Conservation (phyloP, 1,140 invertebrate species). For the Ostrea edulis region DNA sequence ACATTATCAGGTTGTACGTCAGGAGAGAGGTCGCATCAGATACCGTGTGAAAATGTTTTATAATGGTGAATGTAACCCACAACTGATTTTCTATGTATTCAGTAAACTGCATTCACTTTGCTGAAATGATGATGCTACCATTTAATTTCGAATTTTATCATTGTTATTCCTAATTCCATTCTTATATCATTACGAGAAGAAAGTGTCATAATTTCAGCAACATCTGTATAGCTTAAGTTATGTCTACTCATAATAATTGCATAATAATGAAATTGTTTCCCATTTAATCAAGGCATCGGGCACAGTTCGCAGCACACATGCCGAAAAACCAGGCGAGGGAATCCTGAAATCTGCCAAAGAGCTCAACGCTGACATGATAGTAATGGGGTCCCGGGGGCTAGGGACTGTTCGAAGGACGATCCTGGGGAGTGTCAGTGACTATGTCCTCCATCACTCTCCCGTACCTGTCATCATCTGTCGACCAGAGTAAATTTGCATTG, state of each 20-base stretch:
- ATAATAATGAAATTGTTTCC: background rate
- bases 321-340: slow-evolving; percentile 33
- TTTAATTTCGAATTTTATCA: no score
- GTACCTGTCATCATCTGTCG: slow-evolving; percentile 49
- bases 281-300: background rate
- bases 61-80: no score
- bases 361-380: slow-evolving; percentile 47
- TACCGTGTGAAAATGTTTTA: no score
- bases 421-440: slow-evolving; percentile 63
- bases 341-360: slow-evolving; percentile 22
- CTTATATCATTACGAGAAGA: no score
- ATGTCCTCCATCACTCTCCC: slow-evolving; percentile 52
- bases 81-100: no score
- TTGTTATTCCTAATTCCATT: no score
- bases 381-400: slow-evolving; percentile 56
- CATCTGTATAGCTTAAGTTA: no score
- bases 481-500: background rate
- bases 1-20: no score
- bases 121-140: no score
- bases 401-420: slow-evolving; percentile 53
- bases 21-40: no score
- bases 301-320: background rate
- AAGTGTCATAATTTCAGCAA: no score
- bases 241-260: background rate
- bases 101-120: no score